Evolutionary conservation across 2,797 vertebrate genomes (phyloP), one percentile per base, ranked within the genome.

Genomic region (Bradypus variegatus): DNA sequence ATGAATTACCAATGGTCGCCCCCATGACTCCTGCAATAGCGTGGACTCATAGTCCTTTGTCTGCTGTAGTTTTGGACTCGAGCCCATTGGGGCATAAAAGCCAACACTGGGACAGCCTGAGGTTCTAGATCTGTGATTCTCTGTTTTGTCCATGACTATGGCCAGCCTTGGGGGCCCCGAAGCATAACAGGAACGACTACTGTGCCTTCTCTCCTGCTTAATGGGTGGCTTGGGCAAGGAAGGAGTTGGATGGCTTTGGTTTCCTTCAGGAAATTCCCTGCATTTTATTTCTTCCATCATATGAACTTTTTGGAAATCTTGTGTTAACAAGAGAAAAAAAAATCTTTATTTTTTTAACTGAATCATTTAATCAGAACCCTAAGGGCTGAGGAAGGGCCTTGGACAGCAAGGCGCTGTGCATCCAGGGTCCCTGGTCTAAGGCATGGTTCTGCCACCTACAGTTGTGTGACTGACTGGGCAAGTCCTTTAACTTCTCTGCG

Each of bases 11-110:
- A 12, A 21, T 14, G 3, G 0, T n/a, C 23, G 8, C 70, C 8
- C 2, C 5, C 1, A 0, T 0, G 31, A 36, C 48, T 8, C 75
- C 55, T 15, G 38, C 15, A 2, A 29, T 1, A 21, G 67, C 29
- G 11, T 31, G 33, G 4, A 5, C 48, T 8, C 50, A 6, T 3
- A 3, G 62, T 5, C 6, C 58, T 72, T 14, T 9, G 18, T 79
- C 36, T 27, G 48, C 29, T 5, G 13, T 19, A 5, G 53, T 2
- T 69, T 64, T n/a, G 18, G 45, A n/a, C 45, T 55, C 12, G 16
- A 55, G 58, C 33, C n/a, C 48, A 8, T 27, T 6, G 2, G 36
- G 55, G 60, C 78, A 55, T 18, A 2, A 6, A 2, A 27, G 14
- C 38, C 77, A 15, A 31, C 15, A 7, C 58, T 2, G 10, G 55